phyloP scores from a whole-genome alignment of 2,888 invertebrate species.

The Ceramica pisi region DNA sequence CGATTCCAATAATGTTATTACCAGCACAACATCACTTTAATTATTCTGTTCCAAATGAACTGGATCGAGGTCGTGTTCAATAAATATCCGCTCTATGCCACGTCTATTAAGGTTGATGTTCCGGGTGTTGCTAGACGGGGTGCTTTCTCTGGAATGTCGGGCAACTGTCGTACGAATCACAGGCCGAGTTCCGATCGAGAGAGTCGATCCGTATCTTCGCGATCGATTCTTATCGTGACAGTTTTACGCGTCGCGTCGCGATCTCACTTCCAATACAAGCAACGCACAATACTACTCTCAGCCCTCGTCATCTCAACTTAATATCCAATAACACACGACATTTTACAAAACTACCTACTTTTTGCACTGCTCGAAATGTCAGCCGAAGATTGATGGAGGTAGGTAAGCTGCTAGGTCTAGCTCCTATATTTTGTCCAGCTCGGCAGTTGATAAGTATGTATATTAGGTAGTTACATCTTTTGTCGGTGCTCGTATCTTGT shows the following conservation, averaged over 20 bases:
- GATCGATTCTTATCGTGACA: slow-evolving; percentile 87
- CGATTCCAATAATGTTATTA: slow-evolving; percentile 71
- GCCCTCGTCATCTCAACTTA: slow-evolving; percentile 58
- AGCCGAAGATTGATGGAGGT: slow-evolving; percentile 55
- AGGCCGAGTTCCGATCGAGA: slow-evolving; percentile 74
- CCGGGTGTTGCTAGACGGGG: slow-evolving; percentile 62
- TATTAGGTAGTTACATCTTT: slow-evolving; percentile 64
- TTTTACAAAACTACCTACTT: slow-evolving; percentile 53
- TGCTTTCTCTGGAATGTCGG: slow-evolving; percentile 80
- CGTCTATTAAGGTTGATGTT: slow-evolving; percentile 73
- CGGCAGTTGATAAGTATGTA: slow-evolving; percentile 50
- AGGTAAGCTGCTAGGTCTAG: slow-evolving; percentile 37
- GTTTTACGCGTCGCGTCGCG: slow-evolving; percentile 86
- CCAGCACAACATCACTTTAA: slow-evolving; percentile 68
- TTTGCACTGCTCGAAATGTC: slow-evolving; percentile 54
- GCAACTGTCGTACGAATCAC: slow-evolving; percentile 78
- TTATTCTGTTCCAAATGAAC: slow-evolving; percentile 69
- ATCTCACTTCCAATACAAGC: slow-evolving; percentile 78
- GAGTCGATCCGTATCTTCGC: slow-evolving; percentile 83
- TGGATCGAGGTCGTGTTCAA: slow-evolving; percentile 52
- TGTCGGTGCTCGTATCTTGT: slow-evolving; percentile 70
- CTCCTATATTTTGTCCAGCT: slow-evolving; percentile 49
- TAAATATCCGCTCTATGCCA: slow-evolving; percentile 69
- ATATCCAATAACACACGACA: slow-evolving; percentile 53
- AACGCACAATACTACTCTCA: slow-evolving; percentile 64